Percentiles rank a stretch among this genome's conserved stretches.
These are phyloP conservation scores for Tinea semifulvella DNA, from an alignment of 2,888 invertebrate species.

Conservation along the genomic window DNA sequence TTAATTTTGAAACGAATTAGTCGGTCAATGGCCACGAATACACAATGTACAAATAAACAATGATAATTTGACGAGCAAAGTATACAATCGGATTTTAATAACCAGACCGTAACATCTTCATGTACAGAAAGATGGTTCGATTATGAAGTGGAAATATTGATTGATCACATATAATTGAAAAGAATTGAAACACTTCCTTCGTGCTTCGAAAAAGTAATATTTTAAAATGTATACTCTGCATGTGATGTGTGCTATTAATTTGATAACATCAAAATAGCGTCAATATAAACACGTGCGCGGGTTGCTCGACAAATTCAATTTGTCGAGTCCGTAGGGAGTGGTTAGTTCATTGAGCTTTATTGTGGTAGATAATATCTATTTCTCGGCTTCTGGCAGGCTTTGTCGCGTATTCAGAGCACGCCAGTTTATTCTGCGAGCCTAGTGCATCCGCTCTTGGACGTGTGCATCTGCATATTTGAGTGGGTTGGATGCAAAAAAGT, in stretches of 20 bases:
- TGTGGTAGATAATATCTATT: conserved; percentile 42
- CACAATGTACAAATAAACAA: no score
- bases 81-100: no score
- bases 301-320: conserved; percentile 37
- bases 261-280: conserved; percentile 3
- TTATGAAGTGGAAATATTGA: background rate
- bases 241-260: conserved; percentile 1
- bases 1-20: no score
- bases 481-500: conserved; percentile 40
- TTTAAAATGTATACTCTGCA: background rate
- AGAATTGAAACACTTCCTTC: background rate
- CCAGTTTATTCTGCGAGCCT: conserved; percentile 52
- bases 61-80: no score
- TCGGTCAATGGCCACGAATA: no score
- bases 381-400: conserved; percentile 22
- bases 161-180: background rate
- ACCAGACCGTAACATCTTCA: no score
- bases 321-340: conserved; percentile 40
- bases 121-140: no score
- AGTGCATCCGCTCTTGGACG: conserved; percentile 55
- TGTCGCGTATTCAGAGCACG: conserved; percentile 51
- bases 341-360: conserved; percentile 31
- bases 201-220: background rate
- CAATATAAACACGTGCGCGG: conserved; percentile 10
- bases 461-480: conserved; percentile 51